These are phyloP conservation scores for Acridotheres tristis DNA, from an alignment of 2,797 vertebrate genomes.

Conservation along the genomic window DNA sequence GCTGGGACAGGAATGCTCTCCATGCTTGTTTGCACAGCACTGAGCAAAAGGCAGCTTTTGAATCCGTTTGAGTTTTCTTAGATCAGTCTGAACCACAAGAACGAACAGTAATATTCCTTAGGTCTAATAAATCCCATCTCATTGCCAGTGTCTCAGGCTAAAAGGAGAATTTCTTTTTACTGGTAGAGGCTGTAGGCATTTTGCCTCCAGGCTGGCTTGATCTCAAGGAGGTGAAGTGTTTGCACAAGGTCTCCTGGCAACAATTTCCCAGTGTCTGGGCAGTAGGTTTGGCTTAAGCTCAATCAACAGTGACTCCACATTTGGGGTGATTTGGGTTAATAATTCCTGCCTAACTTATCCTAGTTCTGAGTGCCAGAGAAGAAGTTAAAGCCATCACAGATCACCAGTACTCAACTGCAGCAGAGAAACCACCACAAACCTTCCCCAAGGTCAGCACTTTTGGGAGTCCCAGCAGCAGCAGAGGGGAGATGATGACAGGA, in stretches of 20 bases:
- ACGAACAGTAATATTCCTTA: neutral
- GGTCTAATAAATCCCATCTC: neutral
- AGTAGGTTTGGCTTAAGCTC: neutral
- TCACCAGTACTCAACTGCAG: neutral
- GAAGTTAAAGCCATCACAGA: neutral
- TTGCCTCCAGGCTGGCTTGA: neutral
- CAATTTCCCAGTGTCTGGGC: neutral
- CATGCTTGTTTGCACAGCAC: neutral
- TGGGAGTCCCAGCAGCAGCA: neutral
- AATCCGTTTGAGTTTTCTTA: neutral
- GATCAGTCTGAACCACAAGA: neutral
- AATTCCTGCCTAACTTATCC: neutral
- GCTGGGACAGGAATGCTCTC: neutral
- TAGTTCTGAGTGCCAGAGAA: neutral
- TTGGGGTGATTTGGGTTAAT: neutral
- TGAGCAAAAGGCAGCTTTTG: neutral
- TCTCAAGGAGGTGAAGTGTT: conserved; percentile 11
- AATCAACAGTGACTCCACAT: neutral
- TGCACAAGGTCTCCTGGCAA: neutral
- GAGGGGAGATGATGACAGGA: neutral
- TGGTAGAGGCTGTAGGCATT: neutral
- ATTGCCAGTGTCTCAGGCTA: neutral
- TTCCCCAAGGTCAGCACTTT: neutral
- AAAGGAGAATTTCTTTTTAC: neutral
- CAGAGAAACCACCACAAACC: neutral